These are phyloP conservation scores for Byasa hedistus DNA, from an alignment of 2,888 invertebrate genomes.

Conservation along the genomic window DNA sequence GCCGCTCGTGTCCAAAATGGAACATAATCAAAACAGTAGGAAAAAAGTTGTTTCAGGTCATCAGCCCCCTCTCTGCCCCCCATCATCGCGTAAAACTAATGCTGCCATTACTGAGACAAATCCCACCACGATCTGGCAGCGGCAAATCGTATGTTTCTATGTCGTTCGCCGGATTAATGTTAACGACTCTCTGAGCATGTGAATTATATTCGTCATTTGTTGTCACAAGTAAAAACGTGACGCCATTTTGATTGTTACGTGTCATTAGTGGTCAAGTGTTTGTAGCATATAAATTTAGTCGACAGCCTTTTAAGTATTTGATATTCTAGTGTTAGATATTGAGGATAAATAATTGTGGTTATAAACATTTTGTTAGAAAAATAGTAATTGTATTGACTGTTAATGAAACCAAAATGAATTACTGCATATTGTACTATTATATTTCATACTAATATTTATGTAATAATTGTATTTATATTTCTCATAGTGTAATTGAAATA, in stretches of 20 bases:
- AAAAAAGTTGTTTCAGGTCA: conserved; percentile 39
- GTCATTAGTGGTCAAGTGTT: neutral
- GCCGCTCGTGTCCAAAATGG: neutral
- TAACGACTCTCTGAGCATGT: conserved; percentile 41
- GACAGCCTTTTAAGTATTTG: too few relatives aligned
- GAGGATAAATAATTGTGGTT: too few relatives aligned
- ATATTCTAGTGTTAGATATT: too few relatives aligned
- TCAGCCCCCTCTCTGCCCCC: conserved; percentile 34
- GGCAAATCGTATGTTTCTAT: conserved; percentile 49
- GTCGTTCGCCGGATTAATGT: conserved; percentile 49
- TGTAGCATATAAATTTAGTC: too few relatives aligned
- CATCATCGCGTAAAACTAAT: conserved; percentile 42
- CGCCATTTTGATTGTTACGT: neutral
- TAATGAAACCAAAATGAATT: too few relatives aligned
- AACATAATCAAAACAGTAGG: conserved; percentile 35
- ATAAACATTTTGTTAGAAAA: too few relatives aligned
- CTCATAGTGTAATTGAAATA: too few relatives aligned
- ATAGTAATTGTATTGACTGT: too few relatives aligned
- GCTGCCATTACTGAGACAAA: conserved; percentile 52
- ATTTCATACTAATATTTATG: too few relatives aligned
- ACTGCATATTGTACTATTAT: too few relatives aligned
- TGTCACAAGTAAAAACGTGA: conserved; percentile 6
- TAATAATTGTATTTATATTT: too few relatives aligned
- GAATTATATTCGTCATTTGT: conserved; percentile 22
- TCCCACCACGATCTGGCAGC: conserved; percentile 40